Evolutionary conservation across 2,888 invertebrate genomes (phyloP).

Genomic region (Tholera decimalis): DNA sequence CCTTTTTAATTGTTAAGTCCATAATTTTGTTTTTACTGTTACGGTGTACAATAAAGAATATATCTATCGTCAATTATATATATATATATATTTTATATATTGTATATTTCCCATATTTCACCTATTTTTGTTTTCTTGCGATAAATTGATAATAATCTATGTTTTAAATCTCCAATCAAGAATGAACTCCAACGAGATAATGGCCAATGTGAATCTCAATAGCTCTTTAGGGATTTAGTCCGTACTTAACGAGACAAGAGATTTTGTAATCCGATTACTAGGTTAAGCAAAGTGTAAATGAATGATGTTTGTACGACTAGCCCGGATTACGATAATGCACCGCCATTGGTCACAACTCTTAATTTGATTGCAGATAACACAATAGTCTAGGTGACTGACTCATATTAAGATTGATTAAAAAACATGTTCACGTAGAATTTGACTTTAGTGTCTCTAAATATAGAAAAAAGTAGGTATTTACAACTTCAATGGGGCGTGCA

Average conservation of each 20-base stretch:
- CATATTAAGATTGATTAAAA: too few species aligned
- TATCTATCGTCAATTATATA: too few species aligned
- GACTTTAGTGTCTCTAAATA: too few species aligned
- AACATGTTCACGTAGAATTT: too few species aligned
- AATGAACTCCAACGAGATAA: constrained; percentile 15
- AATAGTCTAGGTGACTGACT: background rate
- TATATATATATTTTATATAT: too few species aligned
- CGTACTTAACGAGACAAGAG: constrained; percentile 14
- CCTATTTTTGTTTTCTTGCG: too few species aligned
- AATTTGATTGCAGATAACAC: constrained; percentile 7
- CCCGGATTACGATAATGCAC: constrained; percentile 11
- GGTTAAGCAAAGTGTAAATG: constrained; percentile 32
- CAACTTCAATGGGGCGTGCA: too few species aligned
- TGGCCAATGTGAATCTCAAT: constrained; percentile 1
- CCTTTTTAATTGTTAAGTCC: too few species aligned
- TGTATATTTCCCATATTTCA: too few species aligned
- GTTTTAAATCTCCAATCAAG: background rate
- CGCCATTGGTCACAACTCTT: background rate
- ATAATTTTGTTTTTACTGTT: too few species aligned
- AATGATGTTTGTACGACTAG: constrained; percentile 17
- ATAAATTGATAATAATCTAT: background rate
- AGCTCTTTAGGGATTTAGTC: constrained; percentile 13
- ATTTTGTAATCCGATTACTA: constrained; percentile 37
- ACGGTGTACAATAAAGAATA: too few species aligned
- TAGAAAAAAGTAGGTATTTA: too few species aligned